A percentile compares a stretch with the other conserved stretches of the same genome.
phyloP scores from a whole-genome alignment of 2,113 vertebrate species.

The Herpetotheres cachinnans region DNA sequence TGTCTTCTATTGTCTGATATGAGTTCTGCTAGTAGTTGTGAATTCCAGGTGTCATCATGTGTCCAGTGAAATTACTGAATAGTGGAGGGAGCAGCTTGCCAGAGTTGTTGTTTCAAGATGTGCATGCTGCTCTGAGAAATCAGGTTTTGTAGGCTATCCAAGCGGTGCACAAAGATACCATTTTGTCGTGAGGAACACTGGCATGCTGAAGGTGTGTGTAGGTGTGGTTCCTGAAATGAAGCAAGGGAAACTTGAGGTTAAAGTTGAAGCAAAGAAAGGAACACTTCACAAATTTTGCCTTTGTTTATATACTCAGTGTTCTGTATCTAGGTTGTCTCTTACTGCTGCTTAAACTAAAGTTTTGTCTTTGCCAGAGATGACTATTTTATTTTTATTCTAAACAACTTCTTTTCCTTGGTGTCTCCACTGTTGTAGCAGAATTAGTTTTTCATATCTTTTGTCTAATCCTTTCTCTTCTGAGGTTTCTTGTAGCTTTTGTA shows the following conservation, averaged over 20 bases:
- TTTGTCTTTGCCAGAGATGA: not conserved
- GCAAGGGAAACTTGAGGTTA: not conserved
- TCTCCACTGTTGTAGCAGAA: not conserved
- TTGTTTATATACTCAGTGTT: not conserved
- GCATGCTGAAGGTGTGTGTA: rapidly evolving
- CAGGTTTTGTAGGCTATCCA: not conserved
- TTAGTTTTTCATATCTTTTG: not conserved
- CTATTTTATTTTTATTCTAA: not conserved
- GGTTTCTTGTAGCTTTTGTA: not conserved
- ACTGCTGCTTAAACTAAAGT: not conserved
- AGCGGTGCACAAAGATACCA: not conserved
- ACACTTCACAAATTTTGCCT: not conserved
- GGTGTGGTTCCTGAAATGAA: not conserved
- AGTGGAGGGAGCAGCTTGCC: not conserved
- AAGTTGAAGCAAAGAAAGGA: not conserved
- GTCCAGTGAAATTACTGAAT: not conserved
- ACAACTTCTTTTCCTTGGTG: not conserved
- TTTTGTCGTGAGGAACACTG: not conserved
- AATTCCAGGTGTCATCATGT: not conserved
- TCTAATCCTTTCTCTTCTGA: not conserved
- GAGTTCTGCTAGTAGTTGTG: not conserved
- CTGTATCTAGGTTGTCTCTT: not conserved
- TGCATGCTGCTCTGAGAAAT: not conserved
- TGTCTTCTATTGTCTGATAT: not conserved
- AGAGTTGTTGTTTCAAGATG: not conserved